These are phyloP conservation scores for Pristionchus pacificus DNA, from an alignment of 1,140 invertebrate genomes.

Conservation along the genomic window DNA sequence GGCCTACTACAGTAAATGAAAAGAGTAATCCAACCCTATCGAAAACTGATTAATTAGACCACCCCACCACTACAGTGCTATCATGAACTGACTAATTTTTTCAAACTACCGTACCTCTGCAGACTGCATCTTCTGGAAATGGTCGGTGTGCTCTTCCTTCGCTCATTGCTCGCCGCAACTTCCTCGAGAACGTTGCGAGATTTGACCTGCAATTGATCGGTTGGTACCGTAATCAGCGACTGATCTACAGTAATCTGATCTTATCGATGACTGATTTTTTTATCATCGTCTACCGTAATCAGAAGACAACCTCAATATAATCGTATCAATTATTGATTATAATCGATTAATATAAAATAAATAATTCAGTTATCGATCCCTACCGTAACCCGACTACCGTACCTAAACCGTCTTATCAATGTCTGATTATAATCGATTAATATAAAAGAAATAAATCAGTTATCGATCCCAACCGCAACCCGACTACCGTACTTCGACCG, in stretches of 20 bases:
- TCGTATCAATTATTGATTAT: background rate
- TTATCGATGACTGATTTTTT: background rate
- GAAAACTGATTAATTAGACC: no score
- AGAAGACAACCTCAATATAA: no score
- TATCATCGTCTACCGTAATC: no score
- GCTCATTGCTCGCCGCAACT: background rate
- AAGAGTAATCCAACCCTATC: no score
- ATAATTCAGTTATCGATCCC: background rate
- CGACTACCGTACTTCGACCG: background rate
- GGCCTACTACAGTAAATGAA: no score
- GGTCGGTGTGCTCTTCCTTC: background rate
- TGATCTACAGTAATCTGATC: no score
- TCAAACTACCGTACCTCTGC: background rate
- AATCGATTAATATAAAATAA: background rate
- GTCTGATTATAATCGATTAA: background rate
- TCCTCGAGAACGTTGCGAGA: background rate
- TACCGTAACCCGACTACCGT: no score
- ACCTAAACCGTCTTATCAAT: background rate
- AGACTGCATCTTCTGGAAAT: background rate
- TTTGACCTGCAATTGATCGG: no score
- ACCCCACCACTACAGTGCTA: no score
- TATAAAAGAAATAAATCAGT: background rate
- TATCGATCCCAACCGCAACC: background rate
- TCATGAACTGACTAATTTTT: no score
- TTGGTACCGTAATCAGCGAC: no score